Percentiles rank a stretch among this genome's conserved stretches.
Conservation (phyloP, 30 jellyfish, hydroid and myxozoan genomes). For the Cassiopea andromeda region DNA sequence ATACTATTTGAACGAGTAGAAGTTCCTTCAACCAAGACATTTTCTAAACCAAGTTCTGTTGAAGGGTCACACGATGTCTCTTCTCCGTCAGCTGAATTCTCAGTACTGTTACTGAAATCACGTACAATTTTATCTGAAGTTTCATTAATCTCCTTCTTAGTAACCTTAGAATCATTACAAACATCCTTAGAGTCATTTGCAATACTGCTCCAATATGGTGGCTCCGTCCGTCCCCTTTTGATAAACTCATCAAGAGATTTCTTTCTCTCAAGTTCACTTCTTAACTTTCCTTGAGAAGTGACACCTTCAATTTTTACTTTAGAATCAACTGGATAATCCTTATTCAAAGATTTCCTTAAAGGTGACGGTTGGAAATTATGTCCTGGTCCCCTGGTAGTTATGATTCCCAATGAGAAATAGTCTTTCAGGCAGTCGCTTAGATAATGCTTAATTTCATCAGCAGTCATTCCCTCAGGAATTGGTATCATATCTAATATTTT, state of each 20-base stretch:
- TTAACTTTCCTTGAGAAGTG: background rate
- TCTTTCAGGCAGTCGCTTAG: constrained; percentile 42
- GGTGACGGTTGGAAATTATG: constrained; percentile 9
- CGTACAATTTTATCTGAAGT: background rate
- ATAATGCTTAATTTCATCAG: constrained; percentile 44
- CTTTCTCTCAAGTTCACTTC: constrained; percentile 3
- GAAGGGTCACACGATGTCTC: too few species aligned
- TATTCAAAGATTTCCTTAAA: background rate
- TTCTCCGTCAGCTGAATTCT: background rate
- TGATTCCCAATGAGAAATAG: constrained; percentile 61
- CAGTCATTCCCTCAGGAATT: constrained; percentile 30
- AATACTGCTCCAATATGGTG: constrained; percentile 47
- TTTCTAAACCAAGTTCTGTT: background rate
- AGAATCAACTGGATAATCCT: background rate
- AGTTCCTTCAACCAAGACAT: background rate
- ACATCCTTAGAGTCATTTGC: background rate
- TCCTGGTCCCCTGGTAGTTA: constrained; percentile 12
- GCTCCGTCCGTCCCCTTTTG: constrained; percentile 27
- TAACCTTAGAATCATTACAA: background rate
- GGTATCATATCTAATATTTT: constrained; percentile 51
- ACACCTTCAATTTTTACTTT: background rate
- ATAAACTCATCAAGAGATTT: constrained; percentile 32
- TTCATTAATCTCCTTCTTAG: background rate
- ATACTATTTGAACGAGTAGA: background rate
- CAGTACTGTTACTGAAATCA: background rate